Conservation (phyloP, 2,797 vertebrate species). For the Podargus strigoides region DNA sequence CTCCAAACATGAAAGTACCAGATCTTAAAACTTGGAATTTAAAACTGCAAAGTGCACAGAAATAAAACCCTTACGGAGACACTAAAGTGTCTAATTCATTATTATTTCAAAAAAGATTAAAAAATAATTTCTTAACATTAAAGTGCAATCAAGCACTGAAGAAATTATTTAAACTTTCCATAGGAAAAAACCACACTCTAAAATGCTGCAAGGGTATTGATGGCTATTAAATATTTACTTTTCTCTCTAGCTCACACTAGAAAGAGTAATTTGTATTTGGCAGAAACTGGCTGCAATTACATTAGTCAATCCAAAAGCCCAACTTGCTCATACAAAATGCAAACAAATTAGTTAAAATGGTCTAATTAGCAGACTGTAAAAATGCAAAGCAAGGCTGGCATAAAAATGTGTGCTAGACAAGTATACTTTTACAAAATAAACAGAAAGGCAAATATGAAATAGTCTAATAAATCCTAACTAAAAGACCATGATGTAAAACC, state of each 20-base stretch:
- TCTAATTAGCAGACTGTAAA: slow-evolving; percentile 84
- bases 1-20: slow-evolving; percentile 12
- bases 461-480: slow-evolving; percentile 29
- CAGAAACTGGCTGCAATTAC: slow-evolving; percentile 82
- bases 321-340: slow-evolving; percentile 86
- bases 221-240: slow-evolving; percentile 88
- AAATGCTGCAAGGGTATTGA: slow-evolving; percentile 79
- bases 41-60: slow-evolving; percentile 66
- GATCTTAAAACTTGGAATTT: slow-evolving; percentile 46
- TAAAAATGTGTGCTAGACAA: slow-evolving; percentile 68
- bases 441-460: slow-evolving; percentile 60
- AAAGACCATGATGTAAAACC: not conserved
- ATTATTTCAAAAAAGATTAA: slow-evolving; percentile 76
- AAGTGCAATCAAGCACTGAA: slow-evolving; percentile 75
- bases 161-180: slow-evolving; percentile 79
- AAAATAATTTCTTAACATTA: slow-evolving; percentile 77
- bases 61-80: slow-evolving; percentile 57
- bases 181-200: slow-evolving; percentile 58
- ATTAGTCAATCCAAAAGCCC: slow-evolving; percentile 84
- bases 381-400: slow-evolving; percentile 80
- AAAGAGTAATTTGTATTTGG: slow-evolving; percentile 83
- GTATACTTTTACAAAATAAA: slow-evolving; percentile 65
- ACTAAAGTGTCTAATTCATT: slow-evolving; percentile 69
- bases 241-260: slow-evolving; percentile 79
- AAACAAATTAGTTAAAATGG: slow-evolving; percentile 88